Conservation (phyloP, 2,888 invertebrate genomes). For the Nezara viridula region DNA sequence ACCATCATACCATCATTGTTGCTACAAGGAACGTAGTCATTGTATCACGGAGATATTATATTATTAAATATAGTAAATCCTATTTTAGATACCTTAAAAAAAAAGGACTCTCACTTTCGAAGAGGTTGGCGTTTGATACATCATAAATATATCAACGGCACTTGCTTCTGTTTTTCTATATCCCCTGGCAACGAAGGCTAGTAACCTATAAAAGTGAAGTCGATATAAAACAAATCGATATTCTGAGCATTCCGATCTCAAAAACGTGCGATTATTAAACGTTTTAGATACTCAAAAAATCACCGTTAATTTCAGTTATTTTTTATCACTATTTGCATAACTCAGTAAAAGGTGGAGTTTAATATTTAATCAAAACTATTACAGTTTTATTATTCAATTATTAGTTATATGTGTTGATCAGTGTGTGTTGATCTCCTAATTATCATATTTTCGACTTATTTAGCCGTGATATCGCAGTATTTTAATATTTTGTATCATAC, state of each 20-base stretch:
- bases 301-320: neutral
- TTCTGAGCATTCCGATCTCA: neutral
- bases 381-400: too few species aligned
- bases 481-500: too few species aligned
- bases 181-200: neutral
- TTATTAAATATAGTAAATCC: neutral
- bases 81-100: neutral
- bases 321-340: too few species aligned
- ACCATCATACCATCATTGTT: too few species aligned
- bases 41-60: neutral
- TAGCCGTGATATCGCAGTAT: too few species aligned
- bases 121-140: neutral
- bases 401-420: too few species aligned
- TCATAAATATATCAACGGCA: neutral
- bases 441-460: too few species aligned
- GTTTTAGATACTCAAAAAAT: neutral
- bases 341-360: too few species aligned
- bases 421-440: too few species aligned
- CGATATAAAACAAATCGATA: conserved; percentile 9
- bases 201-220: conserved; percentile 28
- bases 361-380: too few species aligned
- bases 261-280: neutral
- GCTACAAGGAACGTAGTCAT: too few species aligned
- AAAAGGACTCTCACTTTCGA: neutral
- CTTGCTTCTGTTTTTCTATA: neutral